Conservation (phyloP, 2,113 vertebrate species). For the Ancistrus triradiatus region DNA sequence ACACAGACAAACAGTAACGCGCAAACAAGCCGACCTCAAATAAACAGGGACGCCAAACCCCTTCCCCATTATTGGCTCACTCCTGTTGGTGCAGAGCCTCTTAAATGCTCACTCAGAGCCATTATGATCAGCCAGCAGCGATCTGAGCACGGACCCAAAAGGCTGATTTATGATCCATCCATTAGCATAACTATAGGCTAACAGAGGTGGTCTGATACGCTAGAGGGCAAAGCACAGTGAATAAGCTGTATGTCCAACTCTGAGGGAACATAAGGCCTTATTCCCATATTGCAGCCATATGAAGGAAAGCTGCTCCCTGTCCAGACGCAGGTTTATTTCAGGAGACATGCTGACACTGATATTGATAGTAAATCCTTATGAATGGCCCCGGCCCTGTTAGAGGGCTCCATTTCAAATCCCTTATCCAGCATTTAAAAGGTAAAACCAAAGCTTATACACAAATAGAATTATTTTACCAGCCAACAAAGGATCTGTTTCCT, state of each 20-base stretch:
- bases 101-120: background rate
- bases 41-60: background rate
- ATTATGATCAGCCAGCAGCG: slow-evolving; percentile 26
- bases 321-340: slow-evolving; percentile 61
- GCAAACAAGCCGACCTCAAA: background rate
- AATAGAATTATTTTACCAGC: too few relatives aligned
- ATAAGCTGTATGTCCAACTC: slow-evolving; percentile 51
- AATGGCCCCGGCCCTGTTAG: too few relatives aligned
- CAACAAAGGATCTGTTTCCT: too few relatives aligned
- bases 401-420: too few relatives aligned
- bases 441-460: too few relatives aligned
- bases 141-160: slow-evolving; percentile 14
- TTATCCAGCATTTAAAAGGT: too few relatives aligned
- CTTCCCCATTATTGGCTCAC: background rate
- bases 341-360: slow-evolving; percentile 51
- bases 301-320: slow-evolving; percentile 75
- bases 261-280: slow-evolving; percentile 64
- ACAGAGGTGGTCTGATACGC: slow-evolving; percentile 43
- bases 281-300: slow-evolving; percentile 75
- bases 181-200: slow-evolving; percentile 50
- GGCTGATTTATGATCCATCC: slow-evolving; percentile 35
- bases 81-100: background rate
- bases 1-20: too few relatives aligned
- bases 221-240: slow-evolving; percentile 37
- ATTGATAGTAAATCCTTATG: too few relatives aligned